Evolutionary conservation across 2,113 vertebrate genomes (phyloP).

Genomic region (Rostratula benghalensis): DNA sequence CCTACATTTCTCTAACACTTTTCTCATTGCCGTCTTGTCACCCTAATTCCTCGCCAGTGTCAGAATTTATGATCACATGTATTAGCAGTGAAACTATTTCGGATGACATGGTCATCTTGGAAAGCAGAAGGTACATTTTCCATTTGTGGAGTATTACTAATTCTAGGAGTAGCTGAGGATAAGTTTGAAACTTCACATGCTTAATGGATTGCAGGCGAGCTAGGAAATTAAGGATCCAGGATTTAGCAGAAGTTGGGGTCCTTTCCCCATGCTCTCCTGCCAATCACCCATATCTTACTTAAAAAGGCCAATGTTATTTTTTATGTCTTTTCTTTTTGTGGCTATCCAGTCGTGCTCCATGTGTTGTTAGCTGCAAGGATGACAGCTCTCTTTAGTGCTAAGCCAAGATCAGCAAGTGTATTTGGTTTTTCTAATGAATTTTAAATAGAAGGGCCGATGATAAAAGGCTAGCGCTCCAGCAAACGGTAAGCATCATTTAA

Average conservation of each 20-base stretch:
- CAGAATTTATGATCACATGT: background rate
- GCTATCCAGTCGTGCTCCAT: background rate
- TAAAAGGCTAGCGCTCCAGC: background rate
- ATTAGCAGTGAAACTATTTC: background rate
- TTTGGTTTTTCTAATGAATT: constrained; percentile 34
- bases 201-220: background rate
- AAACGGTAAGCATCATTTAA: background rate
- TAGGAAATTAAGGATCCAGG: background rate
- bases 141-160: constrained; percentile 1
- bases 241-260: background rate
- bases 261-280: background rate
- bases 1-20: background rate
- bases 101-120: constrained; percentile 1
- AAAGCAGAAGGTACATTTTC: constrained; percentile 53
- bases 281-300: background rate
- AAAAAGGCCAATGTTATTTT: background rate
- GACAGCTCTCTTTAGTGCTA: constrained; percentile 37
- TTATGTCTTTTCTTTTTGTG: background rate
- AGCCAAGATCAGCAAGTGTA: constrained; percentile 47
- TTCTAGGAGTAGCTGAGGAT: constrained; percentile 28
- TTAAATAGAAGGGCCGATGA: background rate
- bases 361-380: background rate
- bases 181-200: background rate
- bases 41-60: background rate
- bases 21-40: constrained; percentile 42